A percentile compares a stretch with the other conserved stretches of the same genome.
Evolutionary conservation across 2,888 invertebrate species (phyloP).

Genomic region (Amiota minor): DNA sequence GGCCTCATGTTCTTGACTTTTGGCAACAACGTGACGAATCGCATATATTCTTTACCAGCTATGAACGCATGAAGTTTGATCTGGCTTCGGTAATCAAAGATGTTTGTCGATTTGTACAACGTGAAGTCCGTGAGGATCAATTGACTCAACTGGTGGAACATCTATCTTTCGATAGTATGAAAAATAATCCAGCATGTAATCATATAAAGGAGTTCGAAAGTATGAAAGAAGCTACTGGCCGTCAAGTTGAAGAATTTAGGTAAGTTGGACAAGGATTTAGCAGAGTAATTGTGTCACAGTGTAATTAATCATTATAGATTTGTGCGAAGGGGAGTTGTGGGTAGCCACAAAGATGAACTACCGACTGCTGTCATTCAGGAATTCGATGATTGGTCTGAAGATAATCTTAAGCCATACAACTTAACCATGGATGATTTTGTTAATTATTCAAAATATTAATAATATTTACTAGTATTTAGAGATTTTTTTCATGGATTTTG

Average conservation of each 20-base stretch:
- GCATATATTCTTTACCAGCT: constrained; percentile 68
- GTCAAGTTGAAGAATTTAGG: constrained; percentile 68
- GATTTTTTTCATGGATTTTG: not conserved
- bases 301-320: constrained; percentile 56
- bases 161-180: constrained; percentile 71
- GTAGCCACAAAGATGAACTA: constrained; percentile 70
- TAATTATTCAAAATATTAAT: constrained; percentile 47
- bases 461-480: not conserved
- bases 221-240: constrained; percentile 67
- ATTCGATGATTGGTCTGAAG: constrained; percentile 68
- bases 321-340: constrained; percentile 70
- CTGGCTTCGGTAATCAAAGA: constrained; percentile 60
- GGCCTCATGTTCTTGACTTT: constrained; percentile 70
- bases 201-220: constrained; percentile 70
- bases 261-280: constrained; percentile 35
- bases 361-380: constrained; percentile 59
- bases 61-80: constrained; percentile 69
- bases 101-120: constrained; percentile 60
- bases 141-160: constrained; percentile 59
- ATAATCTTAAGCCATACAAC: constrained; percentile 58
- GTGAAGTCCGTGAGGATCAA: constrained; percentile 47
- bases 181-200: constrained; percentile 69
- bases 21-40: constrained; percentile 67
- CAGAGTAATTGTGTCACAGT: not conserved
- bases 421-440: constrained; percentile 63